Evolutionary conservation across 2,797 vertebrate genomes (phyloP).

Genomic region (Steatocranus sp.): DNA sequence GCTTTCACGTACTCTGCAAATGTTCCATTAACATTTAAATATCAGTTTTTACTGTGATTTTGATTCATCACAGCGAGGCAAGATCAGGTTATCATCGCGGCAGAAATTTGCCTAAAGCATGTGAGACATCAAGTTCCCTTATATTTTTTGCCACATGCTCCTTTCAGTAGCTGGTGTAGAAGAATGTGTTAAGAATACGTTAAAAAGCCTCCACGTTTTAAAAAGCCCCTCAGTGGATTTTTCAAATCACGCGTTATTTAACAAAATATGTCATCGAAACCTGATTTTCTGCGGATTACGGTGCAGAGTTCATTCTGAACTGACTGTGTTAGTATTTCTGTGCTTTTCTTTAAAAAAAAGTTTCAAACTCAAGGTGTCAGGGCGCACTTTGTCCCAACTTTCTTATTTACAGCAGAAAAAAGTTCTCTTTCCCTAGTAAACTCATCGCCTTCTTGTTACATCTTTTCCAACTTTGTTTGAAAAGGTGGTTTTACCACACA

Average conservation of each 20-base stretch:
- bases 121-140: neutral
- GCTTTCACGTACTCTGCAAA: neutral
- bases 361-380: neutral
- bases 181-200: neutral
- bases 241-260: neutral
- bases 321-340: neutral
- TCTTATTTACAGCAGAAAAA: neutral
- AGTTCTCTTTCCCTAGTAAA: neutral
- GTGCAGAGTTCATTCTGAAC: neutral
- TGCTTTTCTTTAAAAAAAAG: neutral
- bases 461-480: neutral
- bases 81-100: neutral
- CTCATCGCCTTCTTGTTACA: neutral
- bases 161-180: neutral
- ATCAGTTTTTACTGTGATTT: neutral
- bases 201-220: neutral
- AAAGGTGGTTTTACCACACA: neutral
- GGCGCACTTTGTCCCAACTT: neutral
- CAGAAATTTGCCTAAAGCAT: neutral
- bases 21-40: neutral
- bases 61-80: neutral
- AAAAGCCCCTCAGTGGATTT: neutral
- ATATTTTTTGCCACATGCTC: neutral
- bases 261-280: neutral
- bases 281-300: neutral